Conservation (phyloP, 2,888 invertebrate genomes). For the Caenorhabditis zanzibari region DNA sequence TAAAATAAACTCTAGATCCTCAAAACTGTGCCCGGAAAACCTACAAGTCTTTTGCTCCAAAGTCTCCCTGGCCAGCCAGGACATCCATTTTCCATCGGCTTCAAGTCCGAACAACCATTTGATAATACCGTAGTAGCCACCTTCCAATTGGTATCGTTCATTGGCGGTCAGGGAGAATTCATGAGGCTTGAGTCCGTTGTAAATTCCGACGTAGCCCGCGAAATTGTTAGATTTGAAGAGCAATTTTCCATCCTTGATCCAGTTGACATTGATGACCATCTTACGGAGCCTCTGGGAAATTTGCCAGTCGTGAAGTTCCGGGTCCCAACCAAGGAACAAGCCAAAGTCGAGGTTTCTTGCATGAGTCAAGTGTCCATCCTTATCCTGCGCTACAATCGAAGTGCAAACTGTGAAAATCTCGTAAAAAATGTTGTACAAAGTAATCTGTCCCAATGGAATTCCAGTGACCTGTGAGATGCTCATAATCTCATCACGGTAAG, state of each 20-base stretch:
- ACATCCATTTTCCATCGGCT: conserved; percentile 85
- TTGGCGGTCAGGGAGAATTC: conserved; percentile 81
- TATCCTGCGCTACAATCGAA: conserved; percentile 86
- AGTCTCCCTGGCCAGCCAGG: conserved; percentile 85
- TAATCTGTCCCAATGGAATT: conserved; percentile 84
- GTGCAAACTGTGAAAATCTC: conserved; percentile 87
- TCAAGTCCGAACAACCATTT: conserved; percentile 84
- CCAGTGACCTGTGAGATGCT: conserved; percentile 77
- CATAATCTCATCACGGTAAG: conserved; percentile 78
- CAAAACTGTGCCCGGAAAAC: conserved; percentile 4
- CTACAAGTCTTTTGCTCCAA: conserved; percentile 84
- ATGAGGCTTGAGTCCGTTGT: conserved; percentile 85
- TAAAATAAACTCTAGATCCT: conserved; percentile 52
- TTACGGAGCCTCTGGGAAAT: conserved; percentile 84
- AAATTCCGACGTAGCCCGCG: conserved; percentile 86
- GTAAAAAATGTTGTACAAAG: conserved; percentile 86
- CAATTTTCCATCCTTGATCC: conserved; percentile 83
- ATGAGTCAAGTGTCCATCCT: conserved; percentile 71
- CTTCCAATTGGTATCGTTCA: conserved; percentile 86
- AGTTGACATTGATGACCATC: conserved; percentile 85
- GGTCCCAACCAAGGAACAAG: conserved; percentile 86
- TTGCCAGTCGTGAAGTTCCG: conserved; percentile 84
- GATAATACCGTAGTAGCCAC: conserved; percentile 85
- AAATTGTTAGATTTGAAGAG: conserved; percentile 86
- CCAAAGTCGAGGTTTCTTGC: conserved; percentile 86